Evolutionary conservation across 2,797 vertebrate species (phyloP), one percentile per base, ranked within the genome.

Genomic region (Eurystomus glaucurus): DNA sequence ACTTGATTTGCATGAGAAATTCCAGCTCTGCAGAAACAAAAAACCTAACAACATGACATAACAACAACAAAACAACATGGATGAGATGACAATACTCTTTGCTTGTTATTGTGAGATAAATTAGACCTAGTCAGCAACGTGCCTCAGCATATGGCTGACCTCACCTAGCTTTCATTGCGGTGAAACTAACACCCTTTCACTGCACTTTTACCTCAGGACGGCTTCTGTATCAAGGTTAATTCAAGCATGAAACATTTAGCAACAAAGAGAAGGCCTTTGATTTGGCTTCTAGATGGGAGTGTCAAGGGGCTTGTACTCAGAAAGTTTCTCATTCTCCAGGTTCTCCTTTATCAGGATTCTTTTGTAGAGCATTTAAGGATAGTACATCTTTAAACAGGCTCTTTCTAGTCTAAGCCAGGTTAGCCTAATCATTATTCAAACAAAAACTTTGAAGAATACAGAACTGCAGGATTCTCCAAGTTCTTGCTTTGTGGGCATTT

Each of bases 41-140:
- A 7, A 60, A 60, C 1, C 6, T 11, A 54, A 48, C 21, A 70
- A 3, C 29, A 55, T 0, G 0, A 28, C 1, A 0, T 18, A 85
- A 82, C 23, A 61, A 37, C 19, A 54, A 31, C 6, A 79, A 78
- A 33, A 4, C 3, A 50, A 22, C 22, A 61, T 2, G 65, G 39
- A 19, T 18, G 65, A 43, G 41, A n/a, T 17, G 43, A 61, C 17
- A 28, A 25, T 5, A 26, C 14, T 37, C 25, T 11, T 43, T 41
- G 26, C 19, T 16, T 6, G 18, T 57, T 46, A 61, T 3, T 19
- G 15, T 9, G 57, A 86, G 37, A 28, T 11, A 61, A 51, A 51
- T 8, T 4, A 51, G n/a, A 22, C 12, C 5, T 11, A 6, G 28
- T 33, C 55, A 88, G 17, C 31, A 60, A 31, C 4, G 0, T 9